A percentile compares a stretch with the other conserved stretches of the same genome.
phyloP scores from a whole-genome alignment of 1,140 invertebrate species.

The Vollenhovia emeryi region DNA sequence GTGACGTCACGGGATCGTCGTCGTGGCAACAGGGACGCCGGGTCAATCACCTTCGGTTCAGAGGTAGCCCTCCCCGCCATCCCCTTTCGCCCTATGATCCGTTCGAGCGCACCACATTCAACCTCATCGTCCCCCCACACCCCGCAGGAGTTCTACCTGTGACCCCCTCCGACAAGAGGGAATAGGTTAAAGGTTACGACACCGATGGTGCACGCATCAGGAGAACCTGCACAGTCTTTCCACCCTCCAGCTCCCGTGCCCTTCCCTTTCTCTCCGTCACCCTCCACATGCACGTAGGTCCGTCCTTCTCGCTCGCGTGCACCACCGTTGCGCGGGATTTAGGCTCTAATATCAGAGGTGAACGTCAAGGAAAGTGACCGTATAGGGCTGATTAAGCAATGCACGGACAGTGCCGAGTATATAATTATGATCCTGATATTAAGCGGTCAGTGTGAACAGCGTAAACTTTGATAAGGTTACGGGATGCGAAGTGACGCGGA shows the following conservation, averaged over 20 bases:
- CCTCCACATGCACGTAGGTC: neutral
- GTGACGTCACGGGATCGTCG: constrained; percentile 84
- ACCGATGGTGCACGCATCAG: constrained; percentile 25
- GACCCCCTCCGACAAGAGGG: constrained; percentile 10
- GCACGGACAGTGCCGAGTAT: neutral
- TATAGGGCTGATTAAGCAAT: neutral
- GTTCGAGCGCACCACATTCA: constrained; percentile 44
- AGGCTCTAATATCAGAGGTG: constrained; percentile 50
- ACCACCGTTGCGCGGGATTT: constrained; percentile 23
- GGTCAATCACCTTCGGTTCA: constrained; percentile 75
- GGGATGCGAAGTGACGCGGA: neutral
- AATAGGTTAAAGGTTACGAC: constrained; percentile 56
- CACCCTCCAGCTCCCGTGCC: neutral
- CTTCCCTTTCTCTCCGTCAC: neutral
- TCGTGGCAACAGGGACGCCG: constrained; percentile 79
- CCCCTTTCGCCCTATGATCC: neutral
- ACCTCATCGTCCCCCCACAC: neutral
- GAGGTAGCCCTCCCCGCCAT: neutral
- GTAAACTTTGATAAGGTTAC: neutral
- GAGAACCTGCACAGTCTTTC: constrained; percentile 16
- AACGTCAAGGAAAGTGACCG: constrained; percentile 1
- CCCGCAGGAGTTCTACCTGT: constrained; percentile 7
- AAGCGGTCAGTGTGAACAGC: neutral
- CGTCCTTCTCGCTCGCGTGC: neutral
- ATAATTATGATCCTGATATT: constrained; percentile 43